Evolutionary conservation across 2,797 vertebrate species (phyloP).

Genomic region (Centroberyx gerrardi): DNA sequence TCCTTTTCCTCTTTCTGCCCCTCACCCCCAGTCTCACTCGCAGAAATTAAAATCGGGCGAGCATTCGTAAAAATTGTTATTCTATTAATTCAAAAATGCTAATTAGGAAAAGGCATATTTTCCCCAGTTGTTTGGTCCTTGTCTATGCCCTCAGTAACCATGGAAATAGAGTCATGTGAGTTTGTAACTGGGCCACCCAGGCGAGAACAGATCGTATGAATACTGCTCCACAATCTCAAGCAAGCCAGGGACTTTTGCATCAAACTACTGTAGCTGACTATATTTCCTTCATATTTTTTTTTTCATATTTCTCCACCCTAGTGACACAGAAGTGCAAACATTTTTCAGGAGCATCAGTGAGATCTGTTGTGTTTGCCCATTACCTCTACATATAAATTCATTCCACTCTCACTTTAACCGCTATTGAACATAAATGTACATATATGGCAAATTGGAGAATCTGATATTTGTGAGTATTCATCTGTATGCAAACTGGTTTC

Average conservation of each 20-base stretch:
- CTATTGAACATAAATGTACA: background rate
- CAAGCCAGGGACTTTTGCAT: conserved; percentile 16
- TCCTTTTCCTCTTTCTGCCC: background rate
- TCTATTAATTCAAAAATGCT: conserved; percentile 40
- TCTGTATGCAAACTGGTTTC: background rate
- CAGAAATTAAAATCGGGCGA: conserved; percentile 18
- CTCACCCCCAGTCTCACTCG: background rate
- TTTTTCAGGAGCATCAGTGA: background rate
- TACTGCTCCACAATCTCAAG: conserved; percentile 11
- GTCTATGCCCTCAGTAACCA: conserved; percentile 48
- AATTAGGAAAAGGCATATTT: conserved; percentile 38
- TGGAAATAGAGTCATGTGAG: conserved; percentile 42
- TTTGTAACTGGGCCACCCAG: conserved; percentile 48
- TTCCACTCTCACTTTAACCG: background rate
- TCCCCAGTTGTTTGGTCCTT: conserved; percentile 42
- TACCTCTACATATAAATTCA: no score
- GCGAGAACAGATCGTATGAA: conserved; percentile 26
- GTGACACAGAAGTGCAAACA: conserved; percentile 13
- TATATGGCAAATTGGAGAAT: background rate
- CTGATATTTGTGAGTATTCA: background rate
- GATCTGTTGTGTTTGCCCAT: conserved; percentile 4
- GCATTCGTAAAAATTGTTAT: conserved; percentile 23
- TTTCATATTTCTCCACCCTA: conserved; percentile 5
- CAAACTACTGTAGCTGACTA: background rate
- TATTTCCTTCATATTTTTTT: conserved; percentile 8